phyloP scores from a whole-genome alignment of 2,113 vertebrate species.

The Ascaphus truei region DNA sequence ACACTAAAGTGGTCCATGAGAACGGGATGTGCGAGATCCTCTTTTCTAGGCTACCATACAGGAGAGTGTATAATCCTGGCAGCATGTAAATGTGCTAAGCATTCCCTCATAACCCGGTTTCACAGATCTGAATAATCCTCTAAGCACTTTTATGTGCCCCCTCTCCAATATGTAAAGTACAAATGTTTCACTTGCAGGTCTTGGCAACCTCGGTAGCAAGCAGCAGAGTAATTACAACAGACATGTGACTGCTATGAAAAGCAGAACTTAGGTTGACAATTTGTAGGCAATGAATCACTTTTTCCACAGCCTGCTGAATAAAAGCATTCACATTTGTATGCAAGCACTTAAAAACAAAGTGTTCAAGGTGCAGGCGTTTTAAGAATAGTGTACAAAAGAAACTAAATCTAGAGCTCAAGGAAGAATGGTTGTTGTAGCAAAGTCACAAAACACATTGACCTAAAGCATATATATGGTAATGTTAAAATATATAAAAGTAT shows the following conservation, averaged over 20 bases:
- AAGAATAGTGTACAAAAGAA: neutral
- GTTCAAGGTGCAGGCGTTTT: neutral
- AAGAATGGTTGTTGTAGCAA: too few species aligned
- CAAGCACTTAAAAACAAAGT: neutral
- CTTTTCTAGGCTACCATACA: too few species aligned
- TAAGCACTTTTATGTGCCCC: neutral
- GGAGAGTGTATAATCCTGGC: too few species aligned
- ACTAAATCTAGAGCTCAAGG: too few species aligned
- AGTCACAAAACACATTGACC: too few species aligned
- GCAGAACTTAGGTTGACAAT: neutral
- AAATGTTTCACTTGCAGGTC: neutral
- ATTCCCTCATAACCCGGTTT: too few species aligned
- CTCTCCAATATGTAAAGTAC: neutral
- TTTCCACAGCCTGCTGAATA: neutral
- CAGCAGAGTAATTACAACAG: constrained; percentile 1
- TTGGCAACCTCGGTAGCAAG: neutral
- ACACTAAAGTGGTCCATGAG: too few species aligned
- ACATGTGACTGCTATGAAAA: neutral
- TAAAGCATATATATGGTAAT: too few species aligned
- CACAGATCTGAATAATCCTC: neutral
- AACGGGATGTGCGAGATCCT: too few species aligned
- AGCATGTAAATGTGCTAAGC: too few species aligned
- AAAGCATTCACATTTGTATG: neutral
- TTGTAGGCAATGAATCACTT: neutral
- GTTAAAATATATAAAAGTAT: too few species aligned